Conservation (phyloP, 2,113 vertebrate genomes). For the Marmota flaviventris region DNA sequence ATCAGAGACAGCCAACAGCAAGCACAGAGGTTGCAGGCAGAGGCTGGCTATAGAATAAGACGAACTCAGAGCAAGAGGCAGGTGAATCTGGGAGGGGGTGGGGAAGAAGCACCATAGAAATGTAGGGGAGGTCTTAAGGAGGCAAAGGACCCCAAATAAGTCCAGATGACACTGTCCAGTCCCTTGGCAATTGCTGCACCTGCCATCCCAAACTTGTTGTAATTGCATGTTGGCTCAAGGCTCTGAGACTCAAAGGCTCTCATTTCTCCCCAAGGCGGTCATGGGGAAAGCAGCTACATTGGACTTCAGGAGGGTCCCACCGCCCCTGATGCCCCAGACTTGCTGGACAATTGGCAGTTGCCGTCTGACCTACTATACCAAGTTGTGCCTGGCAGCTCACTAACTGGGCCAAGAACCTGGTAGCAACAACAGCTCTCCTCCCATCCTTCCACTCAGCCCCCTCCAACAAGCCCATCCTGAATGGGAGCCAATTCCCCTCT, state of each 20-base stretch:
- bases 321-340: not conserved
- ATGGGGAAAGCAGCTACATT: not conserved
- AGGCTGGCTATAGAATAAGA: not conserved
- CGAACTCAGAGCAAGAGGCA: conserved; percentile 60
- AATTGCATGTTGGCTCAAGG: conserved; percentile 21
- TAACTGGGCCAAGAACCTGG: not conserved
- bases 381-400: conserved; percentile 19
- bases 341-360: not conserved
- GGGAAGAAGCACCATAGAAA: not conserved
- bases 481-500: not conserved
- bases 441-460: not conserved
- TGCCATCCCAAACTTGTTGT: conserved; percentile 39
- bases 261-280: not conserved
- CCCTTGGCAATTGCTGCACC: not conserved
- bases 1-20: conserved; percentile 51
- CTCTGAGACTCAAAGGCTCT: not conserved
- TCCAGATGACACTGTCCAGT: not conserved
- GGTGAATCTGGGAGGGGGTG: not conserved
- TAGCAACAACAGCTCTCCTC: not conserved
- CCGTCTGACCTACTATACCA: conserved; percentile 31
- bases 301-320: not conserved
- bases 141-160: conserved; percentile 32
- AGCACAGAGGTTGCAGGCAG: conserved; percentile 55
- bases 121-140: conserved; percentile 9
- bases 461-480: conserved; percentile 48